Conservation (phyloP, 2,888 invertebrate genomes). For the Melanotus villosus region DNA sequence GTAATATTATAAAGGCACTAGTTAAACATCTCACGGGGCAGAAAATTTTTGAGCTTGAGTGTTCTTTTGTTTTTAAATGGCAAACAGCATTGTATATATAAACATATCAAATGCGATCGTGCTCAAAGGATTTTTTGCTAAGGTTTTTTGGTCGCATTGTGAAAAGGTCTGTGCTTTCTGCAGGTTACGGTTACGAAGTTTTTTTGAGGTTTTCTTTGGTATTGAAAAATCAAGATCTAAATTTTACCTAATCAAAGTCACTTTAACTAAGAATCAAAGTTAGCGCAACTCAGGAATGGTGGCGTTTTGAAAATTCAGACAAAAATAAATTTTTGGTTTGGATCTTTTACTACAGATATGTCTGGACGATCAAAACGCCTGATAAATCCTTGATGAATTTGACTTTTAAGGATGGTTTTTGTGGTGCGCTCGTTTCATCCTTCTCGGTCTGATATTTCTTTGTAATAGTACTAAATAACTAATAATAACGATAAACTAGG, state of each 20-base stretch:
- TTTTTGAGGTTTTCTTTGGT: too few relatives aligned
- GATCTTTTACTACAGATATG: too few relatives aligned
- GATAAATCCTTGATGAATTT: too few relatives aligned
- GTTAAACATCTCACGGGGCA: neutral
- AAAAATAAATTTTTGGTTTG: too few relatives aligned
- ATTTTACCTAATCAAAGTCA: constrained; percentile 9
- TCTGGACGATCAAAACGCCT: too few relatives aligned
- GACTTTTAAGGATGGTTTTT: neutral
- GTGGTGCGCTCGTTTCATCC: constrained; percentile 9
- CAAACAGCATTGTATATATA: constrained; percentile 38
- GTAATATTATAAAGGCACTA: constrained; percentile 7
- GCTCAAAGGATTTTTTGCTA: constrained; percentile 30
- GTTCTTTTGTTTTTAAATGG: neutral
- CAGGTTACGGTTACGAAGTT: neutral
- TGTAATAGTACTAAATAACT: constrained; percentile 8
- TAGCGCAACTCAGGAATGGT: neutral
- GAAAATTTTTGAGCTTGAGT: neutral
- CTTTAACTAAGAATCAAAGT: neutral
- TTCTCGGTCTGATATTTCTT: constrained; percentile 2
- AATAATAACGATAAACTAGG: constrained; percentile 29
- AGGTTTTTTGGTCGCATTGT: constrained; percentile 4
- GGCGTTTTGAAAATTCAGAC: too few relatives aligned
- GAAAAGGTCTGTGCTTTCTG: neutral
- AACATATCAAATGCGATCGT: constrained; percentile 41
- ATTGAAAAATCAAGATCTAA: neutral